phyloP scores from a whole-genome alignment of 2,888 invertebrate genomes.

The Hypsopygia costalis region DNA sequence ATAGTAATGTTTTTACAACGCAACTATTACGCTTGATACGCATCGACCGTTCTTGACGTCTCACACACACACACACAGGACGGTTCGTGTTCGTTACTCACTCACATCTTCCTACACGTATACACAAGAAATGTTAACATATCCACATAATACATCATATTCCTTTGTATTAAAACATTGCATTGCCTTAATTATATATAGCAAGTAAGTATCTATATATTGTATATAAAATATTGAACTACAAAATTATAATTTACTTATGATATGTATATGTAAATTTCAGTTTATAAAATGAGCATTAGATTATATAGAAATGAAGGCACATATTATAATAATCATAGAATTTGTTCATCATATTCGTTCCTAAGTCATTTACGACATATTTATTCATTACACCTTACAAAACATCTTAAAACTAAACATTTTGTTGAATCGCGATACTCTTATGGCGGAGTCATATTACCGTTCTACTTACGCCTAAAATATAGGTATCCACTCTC shows the following conservation, averaged over 20 bases:
- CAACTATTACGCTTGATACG: too few relatives aligned
- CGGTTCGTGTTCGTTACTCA: conserved; percentile 29
- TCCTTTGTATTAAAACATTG: conserved; percentile 23
- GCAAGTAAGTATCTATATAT: conserved; percentile 4
- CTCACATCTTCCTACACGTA: conserved; percentile 12
- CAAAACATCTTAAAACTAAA: conserved; percentile 18
- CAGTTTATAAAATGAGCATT: conserved; percentile 47
- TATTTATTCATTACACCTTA: conserved; percentile 18
- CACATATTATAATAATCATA: conserved; percentile 43
- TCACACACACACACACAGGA: conserved; percentile 23
- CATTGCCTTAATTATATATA: conserved; percentile 15
- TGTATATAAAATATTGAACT: conserved; percentile 22
- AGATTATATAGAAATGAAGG: conserved; percentile 36
- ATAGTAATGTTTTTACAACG: too few relatives aligned
- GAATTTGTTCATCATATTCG: conserved; percentile 32
- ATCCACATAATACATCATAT: conserved; percentile 34
- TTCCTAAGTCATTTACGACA: conserved; percentile 10
- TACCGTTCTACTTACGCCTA: conserved; percentile 53
- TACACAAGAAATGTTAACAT: conserved; percentile 34
- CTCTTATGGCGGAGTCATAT: conserved; percentile 72
- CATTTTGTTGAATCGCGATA: conserved; percentile 38
- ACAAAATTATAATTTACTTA: conserved; percentile 28
- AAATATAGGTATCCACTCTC: conserved; percentile 37
- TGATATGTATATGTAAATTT: conserved; percentile 39
- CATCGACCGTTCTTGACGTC: too few relatives aligned